Evolutionary conservation across 2,113 vertebrate genomes (phyloP), one percentile per base, ranked within the genome.

Genomic region (Eulemur rufifrons): DNA sequence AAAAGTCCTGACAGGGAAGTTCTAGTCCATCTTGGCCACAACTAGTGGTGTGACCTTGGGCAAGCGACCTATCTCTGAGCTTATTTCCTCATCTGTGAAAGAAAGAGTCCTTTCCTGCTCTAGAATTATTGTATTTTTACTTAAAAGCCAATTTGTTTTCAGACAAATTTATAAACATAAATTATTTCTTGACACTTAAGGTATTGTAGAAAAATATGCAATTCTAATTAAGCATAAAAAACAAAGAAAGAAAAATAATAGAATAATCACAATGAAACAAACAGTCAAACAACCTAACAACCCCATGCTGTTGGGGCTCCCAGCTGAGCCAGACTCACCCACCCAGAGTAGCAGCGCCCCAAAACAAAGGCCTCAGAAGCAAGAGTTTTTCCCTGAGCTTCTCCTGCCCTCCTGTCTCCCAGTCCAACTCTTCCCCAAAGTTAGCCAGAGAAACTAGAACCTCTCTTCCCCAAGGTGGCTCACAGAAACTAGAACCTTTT

Each of bases 71-170:
- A 1, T 61, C 64, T 52, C 23, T 76, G 39, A 82, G 9, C 80
- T 71, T 52, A n/a, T 87, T 92, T 92, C 39, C 42, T 87, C n/a
- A n/a, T 17, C 59, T 64, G 47, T 68, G 91, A n/a, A 71, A 96
- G 42, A 85, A 69, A 61, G 25, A 23, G 18, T 69, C 17, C 25
- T 8, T 83, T 94, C 94, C 56, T 56, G 52, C 50, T 63, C 39
- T 84, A 47, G 91, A 64, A 80, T 50, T 71, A 52, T 32, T 93
- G 15, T 56, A 34, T 91, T 64, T 86, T 89, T 63, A 71, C 83
- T 91, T 93, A 85, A 90, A 85, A 89, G 61, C n/a, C 85, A 78
- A 80, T 92, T 93, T 91, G 74, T 63, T 88, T 95, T 50, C 73
- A 86, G 88, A 39, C 82, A 69, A 73, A 78, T 96, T 92, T 95